phyloP scores from a whole-genome alignment of 2,797 vertebrate species.

The Eptatretus atami region DNA sequence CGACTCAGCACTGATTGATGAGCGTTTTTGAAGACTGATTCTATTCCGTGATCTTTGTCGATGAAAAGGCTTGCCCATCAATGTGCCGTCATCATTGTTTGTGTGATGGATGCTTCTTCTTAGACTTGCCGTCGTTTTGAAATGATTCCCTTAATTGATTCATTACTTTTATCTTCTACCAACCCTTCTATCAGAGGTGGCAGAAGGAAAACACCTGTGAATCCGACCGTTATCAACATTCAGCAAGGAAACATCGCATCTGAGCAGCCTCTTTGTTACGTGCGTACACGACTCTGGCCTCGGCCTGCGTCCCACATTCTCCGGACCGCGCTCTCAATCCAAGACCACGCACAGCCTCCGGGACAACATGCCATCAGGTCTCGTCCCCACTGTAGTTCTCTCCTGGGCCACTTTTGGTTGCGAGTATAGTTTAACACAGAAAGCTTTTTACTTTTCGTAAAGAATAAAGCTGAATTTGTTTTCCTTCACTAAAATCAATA shows the following conservation, averaged over 20 bases:
- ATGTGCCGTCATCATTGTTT: not conserved
- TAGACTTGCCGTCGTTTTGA: no score
- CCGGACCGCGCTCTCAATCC: constrained; percentile 13
- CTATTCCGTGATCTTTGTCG: not conserved
- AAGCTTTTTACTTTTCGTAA: no score
- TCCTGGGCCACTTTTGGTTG: no score
- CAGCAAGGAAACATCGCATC: constrained; percentile 10
- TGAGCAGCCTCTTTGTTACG: constrained; percentile 22
- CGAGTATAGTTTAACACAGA: no score
- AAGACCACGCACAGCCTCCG: constrained; percentile 32
- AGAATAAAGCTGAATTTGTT: no score
- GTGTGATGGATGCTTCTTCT: not conserved
- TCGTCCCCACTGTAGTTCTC: no score
- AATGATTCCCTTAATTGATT: not conserved
- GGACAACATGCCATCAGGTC: constrained; percentile 26
- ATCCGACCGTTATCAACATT: constrained; percentile 13
- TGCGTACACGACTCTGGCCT: constrained; percentile 26
- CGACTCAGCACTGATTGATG: no score
- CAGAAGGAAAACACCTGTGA: constrained; percentile 15
- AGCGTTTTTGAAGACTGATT: no score
- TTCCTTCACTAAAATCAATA: no score
- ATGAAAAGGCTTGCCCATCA: no score
- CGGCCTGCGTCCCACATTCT: constrained; percentile 25
- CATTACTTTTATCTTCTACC: no score
- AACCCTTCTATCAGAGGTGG: constrained; percentile 18